A percentile compares a stretch with the other conserved stretches of the same genome.
Conservation (phyloP, 2,888 invertebrate species). For the Chrysomela aeneicollis region DNA sequence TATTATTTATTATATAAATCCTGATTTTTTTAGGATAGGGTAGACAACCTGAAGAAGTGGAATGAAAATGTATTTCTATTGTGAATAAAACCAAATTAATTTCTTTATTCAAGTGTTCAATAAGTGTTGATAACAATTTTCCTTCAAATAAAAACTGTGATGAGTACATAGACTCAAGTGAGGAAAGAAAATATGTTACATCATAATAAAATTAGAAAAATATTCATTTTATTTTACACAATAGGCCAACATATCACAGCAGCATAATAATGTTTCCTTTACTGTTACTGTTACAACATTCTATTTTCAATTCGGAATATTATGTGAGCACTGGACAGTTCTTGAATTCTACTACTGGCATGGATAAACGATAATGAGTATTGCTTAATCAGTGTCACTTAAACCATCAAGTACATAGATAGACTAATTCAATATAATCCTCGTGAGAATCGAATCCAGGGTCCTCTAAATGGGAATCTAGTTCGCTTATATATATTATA, state of each 20-base stretch:
- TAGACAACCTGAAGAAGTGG: no score
- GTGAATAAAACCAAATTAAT: constrained; percentile 17
- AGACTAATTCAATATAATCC: no score
- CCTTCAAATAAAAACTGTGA: constrained; percentile 18
- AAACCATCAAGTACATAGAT: no score
- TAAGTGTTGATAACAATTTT: constrained; percentile 27
- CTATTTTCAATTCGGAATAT: constrained; percentile 18
- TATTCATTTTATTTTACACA: constrained; percentile 32
- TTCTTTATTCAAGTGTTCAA: constrained; percentile 29
- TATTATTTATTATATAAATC: no score
- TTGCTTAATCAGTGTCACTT: background rate
- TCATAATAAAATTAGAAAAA: constrained; percentile 31
- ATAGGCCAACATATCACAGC: constrained; percentile 51
- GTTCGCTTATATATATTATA: background rate
- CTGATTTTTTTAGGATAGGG: no score
- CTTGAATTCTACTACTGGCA: no score
- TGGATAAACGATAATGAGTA: background rate
- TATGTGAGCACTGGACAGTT: constrained; percentile 10
- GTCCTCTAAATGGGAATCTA: background rate
- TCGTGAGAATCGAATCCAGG: background rate
- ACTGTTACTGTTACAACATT: constrained; percentile 22
- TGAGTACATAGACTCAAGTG: constrained; percentile 27
- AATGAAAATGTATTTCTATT: background rate
- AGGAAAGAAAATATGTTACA: constrained; percentile 29
- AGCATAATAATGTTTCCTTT: constrained; percentile 42